Evolutionary conservation across 2,888 invertebrate genomes (phyloP).

Genomic region (Caenorhabditis becei): DNA sequence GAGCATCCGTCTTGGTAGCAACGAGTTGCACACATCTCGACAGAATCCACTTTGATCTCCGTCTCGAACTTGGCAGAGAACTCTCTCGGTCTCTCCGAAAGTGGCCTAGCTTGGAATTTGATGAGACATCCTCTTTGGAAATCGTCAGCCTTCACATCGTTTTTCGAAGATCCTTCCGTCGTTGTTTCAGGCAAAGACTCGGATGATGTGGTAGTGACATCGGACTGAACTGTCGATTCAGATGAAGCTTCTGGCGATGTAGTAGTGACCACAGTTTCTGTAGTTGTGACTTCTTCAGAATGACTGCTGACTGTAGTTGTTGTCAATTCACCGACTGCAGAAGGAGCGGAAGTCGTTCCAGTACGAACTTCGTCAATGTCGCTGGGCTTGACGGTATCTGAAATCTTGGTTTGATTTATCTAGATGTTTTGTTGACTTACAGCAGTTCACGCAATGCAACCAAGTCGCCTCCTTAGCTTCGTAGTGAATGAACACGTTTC

Average conservation of each 20-base stretch:
- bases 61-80: constrained; percentile 71
- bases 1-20: constrained; percentile 79
- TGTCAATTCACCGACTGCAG: constrained; percentile 11
- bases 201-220: constrained; percentile 1
- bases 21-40: constrained; percentile 73
- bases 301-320: neutral
- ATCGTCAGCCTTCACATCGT: constrained; percentile 15
- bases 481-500: constrained; percentile 69
- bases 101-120: constrained; percentile 74
- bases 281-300: constrained; percentile 21
- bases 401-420: neutral
- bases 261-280: neutral
- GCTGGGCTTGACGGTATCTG: constrained; percentile 55
- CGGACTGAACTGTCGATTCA: neutral
- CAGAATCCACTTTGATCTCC: constrained; percentile 66
- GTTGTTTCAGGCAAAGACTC: constrained; percentile 3
- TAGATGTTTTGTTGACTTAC: constrained; percentile 46
- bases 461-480: constrained; percentile 67
- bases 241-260: neutral
- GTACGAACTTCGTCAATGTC: constrained; percentile 53
- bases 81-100: constrained; percentile 66
- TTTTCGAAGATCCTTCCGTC: neutral
- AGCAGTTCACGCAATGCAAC: constrained; percentile 78
- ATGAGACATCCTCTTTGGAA: constrained; percentile 71
- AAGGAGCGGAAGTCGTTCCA: constrained; percentile 43